A percentile compares a stretch with the other conserved stretches of the same genome.
These are phyloP conservation scores for Dermochelys coriacea DNA, from an alignment of 2,797 vertebrate species.

Conservation along the genomic window DNA sequence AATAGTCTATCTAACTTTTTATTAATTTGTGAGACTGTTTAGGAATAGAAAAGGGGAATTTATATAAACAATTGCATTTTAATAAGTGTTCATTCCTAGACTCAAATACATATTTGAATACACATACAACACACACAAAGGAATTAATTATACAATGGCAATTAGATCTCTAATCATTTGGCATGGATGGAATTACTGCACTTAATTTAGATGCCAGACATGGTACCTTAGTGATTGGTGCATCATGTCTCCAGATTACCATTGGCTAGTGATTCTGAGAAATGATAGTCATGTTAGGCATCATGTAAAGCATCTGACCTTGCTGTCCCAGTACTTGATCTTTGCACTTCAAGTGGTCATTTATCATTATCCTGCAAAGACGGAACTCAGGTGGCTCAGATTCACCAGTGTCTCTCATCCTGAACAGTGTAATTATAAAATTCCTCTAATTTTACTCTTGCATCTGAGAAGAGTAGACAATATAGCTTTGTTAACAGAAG, in stretches of 20 bases:
- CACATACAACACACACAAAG: slow-evolving; percentile 30
- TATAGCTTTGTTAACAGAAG: slow-evolving; percentile 12
- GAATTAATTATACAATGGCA: slow-evolving; percentile 78
- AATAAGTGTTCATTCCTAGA: slow-evolving; percentile 32
- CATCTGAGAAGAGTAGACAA: background rate
- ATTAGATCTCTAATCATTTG: slow-evolving; percentile 85
- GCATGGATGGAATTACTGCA: slow-evolving; percentile 75
- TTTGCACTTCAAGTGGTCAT: slow-evolving; percentile 78
- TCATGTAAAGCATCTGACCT: slow-evolving; percentile 83
- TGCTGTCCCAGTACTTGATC: slow-evolving; percentile 80
- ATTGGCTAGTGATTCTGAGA: slow-evolving; percentile 88
- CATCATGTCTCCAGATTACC: slow-evolving; percentile 90
- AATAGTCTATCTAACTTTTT: slow-evolving; percentile 55
- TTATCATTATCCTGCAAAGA: slow-evolving; percentile 77
- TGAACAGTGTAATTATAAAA: slow-evolving; percentile 44
- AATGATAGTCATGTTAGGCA: slow-evolving; percentile 88
- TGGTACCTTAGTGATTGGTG: slow-evolving; percentile 91
- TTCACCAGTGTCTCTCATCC: slow-evolving; percentile 49
- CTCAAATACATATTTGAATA: slow-evolving; percentile 42
- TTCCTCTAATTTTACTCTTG: slow-evolving; percentile 34
- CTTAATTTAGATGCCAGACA: slow-evolving; percentile 90
- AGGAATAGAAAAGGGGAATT: slow-evolving; percentile 64
- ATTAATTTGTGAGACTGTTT: slow-evolving; percentile 79
- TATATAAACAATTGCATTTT: slow-evolving; percentile 53
- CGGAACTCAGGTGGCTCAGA: slow-evolving; percentile 79